A percentile compares a stretch with the other conserved stretches of the same genome.
Conservation (phyloP, 2,888 invertebrate genomes). For the Nesidiocoris tenuis region DNA sequence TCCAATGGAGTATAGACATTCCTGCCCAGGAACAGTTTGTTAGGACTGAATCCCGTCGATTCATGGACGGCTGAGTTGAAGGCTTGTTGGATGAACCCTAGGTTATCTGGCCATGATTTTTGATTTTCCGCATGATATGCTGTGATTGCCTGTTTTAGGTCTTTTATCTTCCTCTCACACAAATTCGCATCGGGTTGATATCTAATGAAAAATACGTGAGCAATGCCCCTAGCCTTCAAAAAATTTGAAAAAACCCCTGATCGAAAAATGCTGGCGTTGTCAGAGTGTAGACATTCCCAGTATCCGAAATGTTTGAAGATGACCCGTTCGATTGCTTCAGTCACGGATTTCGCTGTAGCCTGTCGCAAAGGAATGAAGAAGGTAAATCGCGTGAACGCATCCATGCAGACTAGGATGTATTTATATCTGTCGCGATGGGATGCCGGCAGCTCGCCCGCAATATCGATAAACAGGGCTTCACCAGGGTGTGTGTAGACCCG, state of each 20-base stretch:
- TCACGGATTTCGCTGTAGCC: background rate
- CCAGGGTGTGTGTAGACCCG: conserved; percentile 6
- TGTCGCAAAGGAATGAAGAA: conserved; percentile 6
- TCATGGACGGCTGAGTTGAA: background rate
- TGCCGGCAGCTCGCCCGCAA: background rate
- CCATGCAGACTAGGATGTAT: conserved; percentile 12
- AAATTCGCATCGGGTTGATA: conserved; percentile 15
- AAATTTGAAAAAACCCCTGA: background rate
- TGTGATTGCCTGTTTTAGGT: conserved; percentile 12
- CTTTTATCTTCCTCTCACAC: no score
- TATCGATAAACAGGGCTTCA: conserved; percentile 12
- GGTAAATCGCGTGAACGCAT: conserved; percentile 3
- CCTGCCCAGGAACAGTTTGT: conserved; percentile 5
- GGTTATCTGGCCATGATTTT: conserved; percentile 4
- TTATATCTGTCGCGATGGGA: background rate
- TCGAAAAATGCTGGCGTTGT: conserved; percentile 12
- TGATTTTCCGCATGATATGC: conserved; percentile 9
- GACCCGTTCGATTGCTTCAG: background rate
- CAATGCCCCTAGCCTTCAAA: background rate
- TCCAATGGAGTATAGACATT: background rate
- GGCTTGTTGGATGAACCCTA: background rate
- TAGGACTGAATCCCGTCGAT: background rate
- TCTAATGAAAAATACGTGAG: background rate
- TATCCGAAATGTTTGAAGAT: conserved; percentile 10
- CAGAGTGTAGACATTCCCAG: background rate